Evolutionary conservation across 2,797 vertebrate species (phyloP), one percentile per base, ranked within the genome.

Genomic region (Hypotaenidia okinawae): DNA sequence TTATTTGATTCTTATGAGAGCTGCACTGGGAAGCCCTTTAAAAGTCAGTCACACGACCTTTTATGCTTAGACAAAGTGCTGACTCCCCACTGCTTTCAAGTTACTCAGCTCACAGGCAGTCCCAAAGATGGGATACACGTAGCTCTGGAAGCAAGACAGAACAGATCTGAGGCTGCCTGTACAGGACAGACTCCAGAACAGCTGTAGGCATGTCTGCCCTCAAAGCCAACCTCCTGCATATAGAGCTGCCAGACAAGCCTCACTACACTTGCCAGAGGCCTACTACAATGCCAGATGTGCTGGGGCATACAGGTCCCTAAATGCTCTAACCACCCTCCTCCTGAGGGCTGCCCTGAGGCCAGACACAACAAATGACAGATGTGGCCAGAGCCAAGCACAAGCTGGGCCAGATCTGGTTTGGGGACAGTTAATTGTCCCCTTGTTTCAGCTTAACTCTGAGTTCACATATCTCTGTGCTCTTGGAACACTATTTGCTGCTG

Each of bases 81-180:
- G 47, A 55, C 25, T 84, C 47, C 61, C 72, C 43, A 17, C 4
- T 69, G 77, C 47, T 93, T 63, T 84, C 41, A 57, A 58, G 41
- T 57, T 11, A 19, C 82, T 73, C 39, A 25, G 39, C 76, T 54
- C 47, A 6, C 68, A 72, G 67, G 70, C 94, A 81, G 85, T 45
- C 54, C 73, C 2, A 5, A 72, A 54, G 76, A 35, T 0, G 3
- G 87, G 54, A 32, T 43, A 66, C 23, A 14, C 0, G 0, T 8
- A 63, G 82, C 45, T 75, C 41, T 72, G 73, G 87, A 80, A 82
- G 55, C 51, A 47, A 55, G 66, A n/a, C 0, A 10, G 74, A 70
- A 33, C 86, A 84, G 43, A 27, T 19, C 59, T 54, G 2, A 9
- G 77, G n/a, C 11, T n/a, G 73, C 19, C 13, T 32, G 73, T 61